Conservation (phyloP, 2,797 vertebrate genomes). For the Falco biarmicus region DNA sequence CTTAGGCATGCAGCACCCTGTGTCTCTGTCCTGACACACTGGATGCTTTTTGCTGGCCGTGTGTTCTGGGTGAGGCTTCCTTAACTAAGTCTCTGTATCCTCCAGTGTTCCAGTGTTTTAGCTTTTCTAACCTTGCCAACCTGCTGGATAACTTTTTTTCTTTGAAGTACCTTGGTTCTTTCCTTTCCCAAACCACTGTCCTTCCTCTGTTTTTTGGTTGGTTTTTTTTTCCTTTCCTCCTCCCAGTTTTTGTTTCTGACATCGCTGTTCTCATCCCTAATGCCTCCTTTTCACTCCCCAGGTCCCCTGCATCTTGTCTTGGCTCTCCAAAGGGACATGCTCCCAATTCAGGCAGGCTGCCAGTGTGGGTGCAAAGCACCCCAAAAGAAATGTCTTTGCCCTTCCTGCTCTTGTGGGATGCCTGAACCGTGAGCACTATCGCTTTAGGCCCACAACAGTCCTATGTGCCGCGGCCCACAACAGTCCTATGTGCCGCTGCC, state of each 20-base stretch:
- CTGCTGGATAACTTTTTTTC: background rate
- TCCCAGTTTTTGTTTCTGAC: background rate
- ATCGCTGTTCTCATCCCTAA: background rate
- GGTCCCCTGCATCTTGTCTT: background rate
- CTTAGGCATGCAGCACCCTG: rapidly evolving
- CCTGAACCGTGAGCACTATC: rapidly evolving
- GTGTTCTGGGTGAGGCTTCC: background rate
- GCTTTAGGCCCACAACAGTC: rapidly evolving
- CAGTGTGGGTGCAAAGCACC: background rate
- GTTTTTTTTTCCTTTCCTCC: background rate
- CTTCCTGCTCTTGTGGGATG: background rate
- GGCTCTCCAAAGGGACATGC: background rate
- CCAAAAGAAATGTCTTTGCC: background rate
- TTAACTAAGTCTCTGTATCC: background rate
- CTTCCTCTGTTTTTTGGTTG: background rate
- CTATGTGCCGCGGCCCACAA: rapidly evolving
- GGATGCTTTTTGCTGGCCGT: background rate
- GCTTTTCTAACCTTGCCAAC: background rate
- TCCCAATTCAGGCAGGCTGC: background rate
- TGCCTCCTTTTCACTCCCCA: background rate
- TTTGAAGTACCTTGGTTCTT: background rate
- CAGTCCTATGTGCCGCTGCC: background rate
- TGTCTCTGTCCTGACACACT: background rate
- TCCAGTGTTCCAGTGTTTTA: background rate
- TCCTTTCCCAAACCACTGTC: background rate